phyloP scores from a whole-genome alignment of 2,888 invertebrate genomes.

The Molorchus minor region DNA sequence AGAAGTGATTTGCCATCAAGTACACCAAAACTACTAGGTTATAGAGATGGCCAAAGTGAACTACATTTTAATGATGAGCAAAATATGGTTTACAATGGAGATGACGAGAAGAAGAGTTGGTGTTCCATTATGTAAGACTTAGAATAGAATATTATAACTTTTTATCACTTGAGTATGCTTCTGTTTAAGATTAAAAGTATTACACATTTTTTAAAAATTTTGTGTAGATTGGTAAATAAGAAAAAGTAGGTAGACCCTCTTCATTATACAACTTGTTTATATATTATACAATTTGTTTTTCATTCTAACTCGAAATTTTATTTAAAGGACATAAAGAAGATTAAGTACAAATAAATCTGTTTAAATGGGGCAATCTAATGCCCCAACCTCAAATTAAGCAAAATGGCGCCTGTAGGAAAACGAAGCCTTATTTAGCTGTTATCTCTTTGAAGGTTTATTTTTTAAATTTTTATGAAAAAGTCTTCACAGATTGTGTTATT shows the following conservation, averaged over 20 bases:
- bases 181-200: slow-evolving; percentile 2
- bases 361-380: too few species aligned
- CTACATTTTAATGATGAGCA: slow-evolving; percentile 45
- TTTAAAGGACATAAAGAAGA: slow-evolving; percentile 18
- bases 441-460: too few species aligned
- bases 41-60: slow-evolving; percentile 49
- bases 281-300: slow-evolving; percentile 16
- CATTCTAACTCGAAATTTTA: slow-evolving; percentile 21
- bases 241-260: background rate
- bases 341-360: slow-evolving; percentile 2
- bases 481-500: too few species aligned
- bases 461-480: too few species aligned
- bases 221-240: slow-evolving; percentile 18
- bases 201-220: slow-evolving; percentile 11
- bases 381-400: too few species aligned
- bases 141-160: slow-evolving; percentile 6
- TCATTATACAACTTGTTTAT: slow-evolving; percentile 11
- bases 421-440: too few species aligned
- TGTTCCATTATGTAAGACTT: slow-evolving; percentile 55
- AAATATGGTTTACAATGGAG: slow-evolving; percentile 38
- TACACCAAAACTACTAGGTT: slow-evolving; percentile 56
- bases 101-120: slow-evolving; percentile 52
- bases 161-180: slow-evolving; percentile 10
- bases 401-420: too few species aligned
- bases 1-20: slow-evolving; percentile 47